A percentile compares a stretch with the other conserved stretches of the same genome.
Evolutionary conservation across 2,113 vertebrate genomes (phyloP).

Genomic region (Pangasianodon gigas): DNA sequence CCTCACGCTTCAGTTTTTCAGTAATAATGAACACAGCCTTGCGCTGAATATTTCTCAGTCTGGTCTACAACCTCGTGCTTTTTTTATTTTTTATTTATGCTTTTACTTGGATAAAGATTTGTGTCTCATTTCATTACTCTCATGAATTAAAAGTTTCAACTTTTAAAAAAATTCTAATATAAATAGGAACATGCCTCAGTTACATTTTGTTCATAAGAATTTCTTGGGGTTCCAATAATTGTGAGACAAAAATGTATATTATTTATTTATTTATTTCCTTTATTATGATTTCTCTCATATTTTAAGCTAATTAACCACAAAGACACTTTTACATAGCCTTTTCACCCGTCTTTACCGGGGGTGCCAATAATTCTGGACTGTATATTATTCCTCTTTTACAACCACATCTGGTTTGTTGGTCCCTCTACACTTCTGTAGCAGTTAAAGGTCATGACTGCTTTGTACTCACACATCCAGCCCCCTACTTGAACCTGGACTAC

Average conservation of each 20-base stretch:
- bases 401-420: conserved; percentile 13
- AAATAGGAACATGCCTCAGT: too few species aligned
- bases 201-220: too few species aligned
- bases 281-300: too few species aligned
- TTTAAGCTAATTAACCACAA: not conserved
- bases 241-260: too few species aligned
- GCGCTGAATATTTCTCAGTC: conserved; percentile 17
- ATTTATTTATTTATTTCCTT: too few species aligned
- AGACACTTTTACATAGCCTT: not conserved
- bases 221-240: too few species aligned
- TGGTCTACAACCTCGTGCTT: not conserved
- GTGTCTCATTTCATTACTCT: too few species aligned
- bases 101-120: too few species aligned
- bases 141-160: too few species aligned
- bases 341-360: not conserved
- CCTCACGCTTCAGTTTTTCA: not conserved
- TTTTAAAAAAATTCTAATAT: too few species aligned
- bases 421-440: conserved; percentile 20
- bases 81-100: too few species aligned
- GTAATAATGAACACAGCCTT: not conserved
- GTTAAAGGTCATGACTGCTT: conserved; percentile 51
- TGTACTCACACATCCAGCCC: conserved; percentile 34
- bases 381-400: not conserved
- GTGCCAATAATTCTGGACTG: not conserved
- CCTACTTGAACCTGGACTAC: not conserved